Evolutionary conservation across 2,888 invertebrate genomes (phyloP).

Genomic region (Spialia ferax): DNA sequence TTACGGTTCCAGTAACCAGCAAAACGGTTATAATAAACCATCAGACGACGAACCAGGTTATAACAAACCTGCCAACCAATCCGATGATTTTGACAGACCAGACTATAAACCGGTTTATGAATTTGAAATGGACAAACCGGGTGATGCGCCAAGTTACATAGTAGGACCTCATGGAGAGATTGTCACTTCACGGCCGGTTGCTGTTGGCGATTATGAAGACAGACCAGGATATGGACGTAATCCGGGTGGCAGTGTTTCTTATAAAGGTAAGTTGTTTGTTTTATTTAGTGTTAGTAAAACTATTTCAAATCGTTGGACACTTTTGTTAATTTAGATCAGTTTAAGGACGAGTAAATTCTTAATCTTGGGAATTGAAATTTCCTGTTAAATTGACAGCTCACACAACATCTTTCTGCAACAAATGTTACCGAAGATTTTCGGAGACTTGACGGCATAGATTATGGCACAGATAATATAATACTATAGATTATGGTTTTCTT

Average conservation of each 20-base stretch:
- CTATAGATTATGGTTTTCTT: too few species aligned
- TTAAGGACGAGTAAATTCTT: too few species aligned
- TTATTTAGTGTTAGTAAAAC: neutral
- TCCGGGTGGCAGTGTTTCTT: constrained; percentile 58
- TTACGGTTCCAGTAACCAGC: constrained; percentile 40
- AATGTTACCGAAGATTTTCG: too few species aligned
- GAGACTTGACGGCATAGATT: too few species aligned
- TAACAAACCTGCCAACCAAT: constrained; percentile 43
- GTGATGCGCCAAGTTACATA: constrained; percentile 66
- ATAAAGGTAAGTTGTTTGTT: constrained; percentile 64
- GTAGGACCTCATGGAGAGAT: constrained; percentile 64
- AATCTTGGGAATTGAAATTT: too few species aligned
- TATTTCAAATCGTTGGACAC: too few species aligned
- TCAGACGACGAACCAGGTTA: constrained; percentile 42
- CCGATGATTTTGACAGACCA: constrained; percentile 50
- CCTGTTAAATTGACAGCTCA: too few species aligned
- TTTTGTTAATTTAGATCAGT: too few species aligned
- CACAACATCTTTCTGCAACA: too few species aligned
- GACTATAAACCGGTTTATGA: constrained; percentile 76
- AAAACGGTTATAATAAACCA: constrained; percentile 35
- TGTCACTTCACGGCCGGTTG: constrained; percentile 72
- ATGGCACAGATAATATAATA: too few species aligned
- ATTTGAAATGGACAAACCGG: constrained; percentile 65
- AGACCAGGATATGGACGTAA: constrained; percentile 57
- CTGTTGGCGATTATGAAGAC: constrained; percentile 62